phyloP scores from a whole-genome alignment of 2,113 vertebrate species.

The Corythoichthys intestinalis region DNA sequence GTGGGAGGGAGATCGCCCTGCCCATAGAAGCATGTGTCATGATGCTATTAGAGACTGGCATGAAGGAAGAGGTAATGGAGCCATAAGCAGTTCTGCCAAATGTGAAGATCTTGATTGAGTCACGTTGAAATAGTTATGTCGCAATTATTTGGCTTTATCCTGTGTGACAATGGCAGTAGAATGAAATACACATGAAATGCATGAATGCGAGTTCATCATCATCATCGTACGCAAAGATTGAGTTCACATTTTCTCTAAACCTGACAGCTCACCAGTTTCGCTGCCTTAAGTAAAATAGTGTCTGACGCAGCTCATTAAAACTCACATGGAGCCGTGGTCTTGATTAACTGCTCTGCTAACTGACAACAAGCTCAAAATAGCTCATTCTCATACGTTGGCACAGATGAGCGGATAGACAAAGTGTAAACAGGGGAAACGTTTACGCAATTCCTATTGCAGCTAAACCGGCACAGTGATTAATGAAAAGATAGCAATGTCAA shows the following conservation, averaged over 20 bases:
- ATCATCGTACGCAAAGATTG: neutral
- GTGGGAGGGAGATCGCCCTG: constrained; percentile 87
- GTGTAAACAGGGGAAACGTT: constrained; percentile 35
- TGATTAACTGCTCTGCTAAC: constrained; percentile 20
- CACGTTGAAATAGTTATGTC: too few species aligned
- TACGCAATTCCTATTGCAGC: neutral
- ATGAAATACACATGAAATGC: neutral
- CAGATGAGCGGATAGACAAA: neutral
- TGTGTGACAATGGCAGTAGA: neutral
- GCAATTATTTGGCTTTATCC: too few species aligned
- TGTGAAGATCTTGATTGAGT: too few species aligned
- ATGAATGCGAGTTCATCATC: too few species aligned
- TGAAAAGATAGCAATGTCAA: constrained; percentile 22
- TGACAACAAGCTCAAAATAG: constrained; percentile 13
- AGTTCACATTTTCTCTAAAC: neutral
- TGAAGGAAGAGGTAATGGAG: constrained; percentile 89
- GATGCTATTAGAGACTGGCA: constrained; percentile 96
- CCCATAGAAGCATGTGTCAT: constrained; percentile 95
- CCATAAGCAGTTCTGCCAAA: neutral
- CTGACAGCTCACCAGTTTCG: neutral
- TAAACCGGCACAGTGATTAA: constrained; percentile 23
- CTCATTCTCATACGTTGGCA: constrained; percentile 21
- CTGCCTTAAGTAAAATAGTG: constrained; percentile 6
- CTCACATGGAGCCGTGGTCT: constrained; percentile 18
- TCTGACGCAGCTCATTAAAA: constrained; percentile 21